Conservation (phyloP, 2,888 invertebrate genomes). For the Coronaproctus castanopsis region DNA sequence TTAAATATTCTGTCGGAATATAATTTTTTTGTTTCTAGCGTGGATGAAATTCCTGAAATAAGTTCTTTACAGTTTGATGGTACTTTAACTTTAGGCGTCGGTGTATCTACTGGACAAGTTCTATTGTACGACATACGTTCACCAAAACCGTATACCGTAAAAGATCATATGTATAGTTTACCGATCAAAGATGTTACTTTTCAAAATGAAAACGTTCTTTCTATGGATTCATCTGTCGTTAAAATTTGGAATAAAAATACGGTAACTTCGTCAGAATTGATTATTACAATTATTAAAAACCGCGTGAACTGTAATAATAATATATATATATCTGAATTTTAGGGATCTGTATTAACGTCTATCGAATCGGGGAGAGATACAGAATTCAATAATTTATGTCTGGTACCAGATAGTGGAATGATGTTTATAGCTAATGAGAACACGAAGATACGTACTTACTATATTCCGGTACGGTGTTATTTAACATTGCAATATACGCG, state of each 20-base stretch:
- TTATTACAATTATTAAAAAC: not conserved
- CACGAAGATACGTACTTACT: slow-evolving; percentile 83
- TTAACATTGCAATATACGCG: too few species aligned
- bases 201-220: slow-evolving; percentile 63
- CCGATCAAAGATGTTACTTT: slow-evolving; percentile 80
- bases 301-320: not conserved
- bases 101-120: slow-evolving; percentile 83
- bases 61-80: slow-evolving; percentile 61
- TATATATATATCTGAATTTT: slow-evolving; percentile 21
- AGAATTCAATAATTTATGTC: slow-evolving; percentile 70
- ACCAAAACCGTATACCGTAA: slow-evolving; percentile 64
- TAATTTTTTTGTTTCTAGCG: too few species aligned
- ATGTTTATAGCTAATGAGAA: slow-evolving; percentile 89
- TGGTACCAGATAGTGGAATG: slow-evolving; percentile 75
- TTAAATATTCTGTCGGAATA: too few species aligned
- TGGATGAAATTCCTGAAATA: slow-evolving; percentile 49
- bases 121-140: slow-evolving; percentile 86
- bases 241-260: slow-evolving; percentile 80
- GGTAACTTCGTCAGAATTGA: slow-evolving; percentile 30
- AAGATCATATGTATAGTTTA: slow-evolving; percentile 85
- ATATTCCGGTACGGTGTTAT: slow-evolving; percentile 67
- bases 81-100: slow-evolving; percentile 61
- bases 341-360: slow-evolving; percentile 84
- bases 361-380: slow-evolving; percentile 63
- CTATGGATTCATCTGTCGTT: slow-evolving; percentile 68